Conservation (phyloP, 2,113 vertebrate species). For the Sinocyclocheilus rhinocerous region DNA sequence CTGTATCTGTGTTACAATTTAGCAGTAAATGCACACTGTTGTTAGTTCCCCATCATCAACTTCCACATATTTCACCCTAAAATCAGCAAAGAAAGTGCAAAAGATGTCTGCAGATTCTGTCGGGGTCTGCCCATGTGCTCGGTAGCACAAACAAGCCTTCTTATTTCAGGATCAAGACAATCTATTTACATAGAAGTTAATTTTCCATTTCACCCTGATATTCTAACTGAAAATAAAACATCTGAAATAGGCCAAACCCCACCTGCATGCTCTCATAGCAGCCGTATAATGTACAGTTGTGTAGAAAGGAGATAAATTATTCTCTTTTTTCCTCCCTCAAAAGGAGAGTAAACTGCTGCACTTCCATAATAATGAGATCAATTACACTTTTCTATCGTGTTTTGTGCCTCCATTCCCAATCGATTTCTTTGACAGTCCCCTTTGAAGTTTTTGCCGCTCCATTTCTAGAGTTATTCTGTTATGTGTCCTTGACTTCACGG, state of each 20-base stretch:
- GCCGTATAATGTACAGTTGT: neutral
- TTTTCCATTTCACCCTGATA: neutral
- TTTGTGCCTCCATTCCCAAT: constrained; percentile 34
- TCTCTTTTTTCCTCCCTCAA: constrained; percentile 36
- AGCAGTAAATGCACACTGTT: too few species aligned
- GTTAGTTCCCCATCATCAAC: too few species aligned
- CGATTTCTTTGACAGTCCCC: constrained; percentile 40
- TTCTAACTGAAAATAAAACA: neutral
- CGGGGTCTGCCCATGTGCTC: neutral
- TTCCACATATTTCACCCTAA: neutral
- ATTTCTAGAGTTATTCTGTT: constrained; percentile 20
- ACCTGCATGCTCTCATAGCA: neutral
- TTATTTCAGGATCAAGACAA: constrained; percentile 29
- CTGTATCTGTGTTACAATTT: too few species aligned
- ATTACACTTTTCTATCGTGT: constrained; percentile 40
- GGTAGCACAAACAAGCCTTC: neutral
- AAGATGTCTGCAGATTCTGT: neutral
- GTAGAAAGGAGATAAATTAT: constrained; percentile 27
- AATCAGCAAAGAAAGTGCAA: neutral
- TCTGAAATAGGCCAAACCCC: neutral
- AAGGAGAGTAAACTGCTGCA: constrained; percentile 36
- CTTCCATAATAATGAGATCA: constrained; percentile 53
- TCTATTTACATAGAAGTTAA: constrained; percentile 36
- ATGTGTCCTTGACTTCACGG: constrained; percentile 48
- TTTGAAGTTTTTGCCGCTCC: constrained; percentile 45